Evolutionary conservation across 2,797 vertebrate species (phyloP), one percentile per base, ranked within the genome.

Genomic region (Nyctalus aviator): DNA sequence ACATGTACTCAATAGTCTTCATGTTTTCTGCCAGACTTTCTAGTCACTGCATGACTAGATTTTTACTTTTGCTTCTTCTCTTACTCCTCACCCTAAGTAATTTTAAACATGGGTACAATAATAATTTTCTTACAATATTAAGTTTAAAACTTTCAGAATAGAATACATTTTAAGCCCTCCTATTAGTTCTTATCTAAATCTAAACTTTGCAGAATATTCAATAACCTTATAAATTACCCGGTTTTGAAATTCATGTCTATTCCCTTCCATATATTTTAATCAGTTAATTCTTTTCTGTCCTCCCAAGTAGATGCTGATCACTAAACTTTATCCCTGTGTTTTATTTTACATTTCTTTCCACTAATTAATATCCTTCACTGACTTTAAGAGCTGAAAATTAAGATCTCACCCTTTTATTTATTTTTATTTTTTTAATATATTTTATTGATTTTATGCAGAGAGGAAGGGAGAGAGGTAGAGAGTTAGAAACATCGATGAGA

Each of bases 301-400:
- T 88, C 72, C 27, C 12, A 64, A 91, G 68, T 62, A 37, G 48
- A 4, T 86, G 4, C 18, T 75, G 15, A 83, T 81, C 50, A 41
- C 7, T 83, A 82, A 86, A 79, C 18, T 83, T 37, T 81, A 14
- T 35, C 25, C 12, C 4, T 89, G 11, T 12, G 6, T 83, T 77
- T 93, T 91, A 73, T 86, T 94, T 91, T 57, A 48, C 3, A 79
- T 71, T 89, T n/a, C 6, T 78, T 55, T 66, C 3, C 20, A 13
- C 84, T 79, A 68, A 86, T 57, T 89, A 89, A 41, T n/a, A n/a
- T 48, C 23, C 11, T 83, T 37, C 46, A 53, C 30, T 86, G 18
- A 73, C 30, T 73, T 77, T 25, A 68, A 32, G 32, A 73, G 35
- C 8, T 82, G n/a, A 66, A 55, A 79, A 64, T 87, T 88, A 64